Percentiles rank a stretch among this genome's conserved stretches.
Evolutionary conservation across 2,888 invertebrate species (phyloP).

Genomic region (Drosophila demipolita): DNA sequence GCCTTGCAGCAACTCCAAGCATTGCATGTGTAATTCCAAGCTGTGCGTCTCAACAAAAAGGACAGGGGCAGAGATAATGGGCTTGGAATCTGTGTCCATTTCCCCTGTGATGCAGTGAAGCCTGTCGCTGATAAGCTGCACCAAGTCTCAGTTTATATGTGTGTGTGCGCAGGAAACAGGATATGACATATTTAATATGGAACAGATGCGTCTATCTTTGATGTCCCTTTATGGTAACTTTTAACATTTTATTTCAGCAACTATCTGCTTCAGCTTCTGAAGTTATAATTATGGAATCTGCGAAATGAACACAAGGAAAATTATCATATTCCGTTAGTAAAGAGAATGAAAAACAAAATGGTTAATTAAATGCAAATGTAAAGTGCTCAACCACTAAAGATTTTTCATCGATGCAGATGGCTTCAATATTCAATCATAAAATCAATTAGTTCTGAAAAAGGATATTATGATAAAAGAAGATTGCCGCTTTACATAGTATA

Average conservation of each 20-base stretch:
- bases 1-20: conserved; percentile 25
- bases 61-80: conserved; percentile 36
- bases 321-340: conserved; percentile 18
- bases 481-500: no score
- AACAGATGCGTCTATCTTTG: conserved; percentile 75
- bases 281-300: conserved; percentile 53
- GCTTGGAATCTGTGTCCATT: conserved; percentile 17
- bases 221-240: conserved; percentile 26
- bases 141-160: conserved; percentile 15
- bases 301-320: conserved; percentile 24
- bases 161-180: conserved; percentile 75
- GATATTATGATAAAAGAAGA: neutral
- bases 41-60: conserved; percentile 29
- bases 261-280: conserved; percentile 48
- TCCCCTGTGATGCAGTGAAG: conserved; percentile 42
- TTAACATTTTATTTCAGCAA: conserved; percentile 39
- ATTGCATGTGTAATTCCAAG: conserved; percentile 30
- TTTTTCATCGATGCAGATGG: conserved; percentile 26
- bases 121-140: conserved; percentile 63
- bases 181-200: conserved; percentile 81
- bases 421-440: neutral
- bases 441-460: conserved; percentile 1
- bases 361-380: conserved; percentile 67
- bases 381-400: conserved; percentile 19
- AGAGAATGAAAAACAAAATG: conserved; percentile 39